Evolutionary conservation across 2,113 vertebrate genomes (phyloP), one percentile per base, ranked within the genome.

Genomic region (Dasypus novemcinctus): DNA sequence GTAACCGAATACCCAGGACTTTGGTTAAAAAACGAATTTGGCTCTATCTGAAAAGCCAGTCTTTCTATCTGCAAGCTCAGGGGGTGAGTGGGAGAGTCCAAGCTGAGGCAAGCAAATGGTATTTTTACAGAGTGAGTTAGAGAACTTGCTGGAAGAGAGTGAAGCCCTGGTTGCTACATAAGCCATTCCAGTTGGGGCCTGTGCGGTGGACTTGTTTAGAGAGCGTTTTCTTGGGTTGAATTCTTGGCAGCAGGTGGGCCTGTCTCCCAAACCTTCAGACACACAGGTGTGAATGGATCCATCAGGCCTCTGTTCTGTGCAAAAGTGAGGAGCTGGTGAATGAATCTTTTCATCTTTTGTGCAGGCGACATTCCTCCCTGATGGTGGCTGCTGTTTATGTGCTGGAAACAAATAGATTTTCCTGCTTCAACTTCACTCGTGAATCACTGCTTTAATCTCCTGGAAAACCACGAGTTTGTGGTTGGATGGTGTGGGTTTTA

Each of bases 71-170:
- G 61, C 13, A 84, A 23, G 59, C 15, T 31, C 43, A n/a, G 69
- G 41, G 38, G 54, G 27, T 75, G 52, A 69, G 61, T 68, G 72
- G 38, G 36, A 91, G 31, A 95, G 23, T 78, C 41, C 1, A 9
- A 69, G 10, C 33, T 78, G 33, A 23, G 93, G 33, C 54, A 78
- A 75, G 87, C 29, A 91, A 83, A 54, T 31, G 57, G 14, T 21
- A 43, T 87, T 79, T 93, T 95, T 87, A 82, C 25, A 75, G 43
- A 63, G 33, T 0, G 4, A 86, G 64, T 52, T 64, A 29, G 38
- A 87, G 54, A 81, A 81, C 86, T 82, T 92, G 74, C 87, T 94
- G 61, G 61, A 87, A 76, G 71, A 81, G 72, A 85, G 17, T 4
- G 3, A 72, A 75, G 14, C 36, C 92, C 36, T 36, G 23, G 25